A percentile compares a stretch with the other conserved stretches of the same genome.
Conservation (phyloP, 1,140 invertebrate species). For the Hesperophylax magnus region DNA sequence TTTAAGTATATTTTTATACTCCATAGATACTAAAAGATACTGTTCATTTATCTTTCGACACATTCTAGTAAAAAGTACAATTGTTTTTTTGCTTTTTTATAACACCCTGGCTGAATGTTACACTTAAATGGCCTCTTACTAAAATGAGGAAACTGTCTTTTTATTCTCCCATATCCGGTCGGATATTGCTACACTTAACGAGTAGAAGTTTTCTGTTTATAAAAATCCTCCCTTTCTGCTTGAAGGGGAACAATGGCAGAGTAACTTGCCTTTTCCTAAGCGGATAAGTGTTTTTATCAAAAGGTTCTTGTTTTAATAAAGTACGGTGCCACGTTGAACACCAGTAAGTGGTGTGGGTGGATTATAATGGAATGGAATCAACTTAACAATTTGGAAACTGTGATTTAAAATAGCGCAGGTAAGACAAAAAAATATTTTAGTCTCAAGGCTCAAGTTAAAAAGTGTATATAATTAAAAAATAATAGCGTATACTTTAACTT, state of each 20-base stretch:
- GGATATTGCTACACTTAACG: slow-evolving; percentile 1
- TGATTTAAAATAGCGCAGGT: too few relatives aligned
- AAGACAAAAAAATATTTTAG: too few relatives aligned
- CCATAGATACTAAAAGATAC: too few relatives aligned
- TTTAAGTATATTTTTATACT: too few relatives aligned
- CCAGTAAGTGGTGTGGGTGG: neutral
- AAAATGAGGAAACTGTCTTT: slow-evolving; percentile 1
- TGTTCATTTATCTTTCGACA: too few relatives aligned
- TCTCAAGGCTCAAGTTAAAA: too few relatives aligned
- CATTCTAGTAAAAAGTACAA: too few relatives aligned
- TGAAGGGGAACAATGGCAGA: neutral
- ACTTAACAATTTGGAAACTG: neutral
- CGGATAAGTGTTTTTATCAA: slow-evolving; percentile 22
- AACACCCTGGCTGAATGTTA: too few relatives aligned
- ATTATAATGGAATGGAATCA: slow-evolving; percentile 7
- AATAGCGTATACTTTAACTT: too few relatives aligned
- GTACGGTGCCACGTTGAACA: neutral
- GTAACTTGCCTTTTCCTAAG: neutral
- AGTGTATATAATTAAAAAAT: too few relatives aligned
- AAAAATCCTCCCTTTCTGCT: slow-evolving; percentile 13
- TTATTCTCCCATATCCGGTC: slow-evolving; percentile 13
- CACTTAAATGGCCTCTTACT: too few relatives aligned
- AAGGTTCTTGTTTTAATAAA: slow-evolving; percentile 13
- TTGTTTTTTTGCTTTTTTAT: too few relatives aligned
- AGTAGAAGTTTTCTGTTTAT: slow-evolving; percentile 20